Evolutionary conservation across 2,113 vertebrate genomes (phyloP), one percentile per base, ranked within the genome.

Genomic region (Bambusicola thoracicus): DNA sequence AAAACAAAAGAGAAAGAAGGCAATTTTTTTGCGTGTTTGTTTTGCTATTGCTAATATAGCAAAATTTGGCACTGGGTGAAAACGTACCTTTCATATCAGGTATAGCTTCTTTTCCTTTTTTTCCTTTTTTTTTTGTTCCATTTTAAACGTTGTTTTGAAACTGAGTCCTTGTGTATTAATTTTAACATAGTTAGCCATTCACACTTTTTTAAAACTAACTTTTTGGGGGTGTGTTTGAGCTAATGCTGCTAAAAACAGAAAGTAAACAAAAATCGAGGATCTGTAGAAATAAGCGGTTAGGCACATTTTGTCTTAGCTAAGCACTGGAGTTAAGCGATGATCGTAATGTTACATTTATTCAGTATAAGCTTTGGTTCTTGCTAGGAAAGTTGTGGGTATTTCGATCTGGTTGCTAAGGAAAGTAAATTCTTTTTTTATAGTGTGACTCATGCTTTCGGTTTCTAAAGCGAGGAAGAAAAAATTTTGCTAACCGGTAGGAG

Each of bases 21-120:
- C 51, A 41, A 17, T 80, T 87, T 78, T 93, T 76, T 89, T 67
- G 24, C 2, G 84, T 89, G 9, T 3, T 83, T 90, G 93, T 96
- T 84, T 94, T 96, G 90, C 66, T 95, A 19, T 93, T 96, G 91
- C 90, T 95, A 81, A 95, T 84, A 87, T 96, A 97, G 69, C 97
- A 97, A 85, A 96, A 77, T 95, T 91, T 97, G 97, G 96, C 94
- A 93, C 92, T 96, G 94, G 95, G 93, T 97, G 97, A 98, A 97
- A 97, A 92, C 83, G 96, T 97, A 98, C 95, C 95, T 97, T 97
- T 97, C 96, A 72, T 95, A 97, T 92, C 97, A 98, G 97, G 97
- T 98, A 98, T 97, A 97, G 81, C 79, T 97, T 96, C 92, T 89
- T 91, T 94, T 94, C 75, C 58, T 94, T 93, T 97, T 96, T 87